A percentile compares a stretch with the other conserved stretches of the same genome.
phyloP scores from a whole-genome alignment of 2,888 invertebrate species.

The Trichopoda pennipes region DNA sequence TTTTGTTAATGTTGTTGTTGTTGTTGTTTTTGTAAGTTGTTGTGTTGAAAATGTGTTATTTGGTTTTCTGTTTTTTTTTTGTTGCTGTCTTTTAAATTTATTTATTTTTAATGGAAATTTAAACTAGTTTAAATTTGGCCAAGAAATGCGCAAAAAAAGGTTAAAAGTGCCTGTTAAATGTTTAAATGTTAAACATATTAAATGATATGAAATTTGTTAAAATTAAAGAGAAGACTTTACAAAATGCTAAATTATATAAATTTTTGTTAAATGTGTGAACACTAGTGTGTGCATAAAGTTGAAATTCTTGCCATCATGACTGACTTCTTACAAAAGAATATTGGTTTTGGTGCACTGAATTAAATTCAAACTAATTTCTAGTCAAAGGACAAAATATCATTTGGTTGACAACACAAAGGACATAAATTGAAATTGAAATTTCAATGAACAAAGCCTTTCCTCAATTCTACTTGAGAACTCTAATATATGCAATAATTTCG shows the following conservation, averaged over 20 bases:
- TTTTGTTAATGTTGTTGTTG: too few relatives aligned
- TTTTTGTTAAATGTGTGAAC: neutral
- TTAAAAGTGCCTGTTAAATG: constrained; percentile 50
- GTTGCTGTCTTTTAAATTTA: neutral
- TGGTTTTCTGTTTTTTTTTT: neutral
- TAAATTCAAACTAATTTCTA: neutral
- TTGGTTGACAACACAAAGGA: neutral
- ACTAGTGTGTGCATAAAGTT: neutral
- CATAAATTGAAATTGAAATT: constrained; percentile 22
- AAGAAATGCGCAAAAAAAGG: constrained; percentile 7
- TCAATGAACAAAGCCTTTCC: neutral
- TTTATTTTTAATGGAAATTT: constrained; percentile 23
- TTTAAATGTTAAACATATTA: constrained; percentile 52
- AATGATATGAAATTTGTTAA: constrained; percentile 16
- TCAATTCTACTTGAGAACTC: neutral
- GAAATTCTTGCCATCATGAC: neutral
- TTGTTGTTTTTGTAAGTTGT: neutral
- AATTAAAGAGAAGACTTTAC: neutral
- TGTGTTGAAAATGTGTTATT: constrained; percentile 12
- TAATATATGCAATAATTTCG: neutral
- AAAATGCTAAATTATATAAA: neutral
- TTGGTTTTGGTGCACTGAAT: too few relatives aligned
- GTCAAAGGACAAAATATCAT: neutral
- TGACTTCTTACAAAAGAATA: neutral
- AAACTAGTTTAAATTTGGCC: constrained; percentile 7